Evolutionary conservation across 2,797 vertebrate species (phyloP).

Genomic region (Epinephelus malabaricus): DNA sequence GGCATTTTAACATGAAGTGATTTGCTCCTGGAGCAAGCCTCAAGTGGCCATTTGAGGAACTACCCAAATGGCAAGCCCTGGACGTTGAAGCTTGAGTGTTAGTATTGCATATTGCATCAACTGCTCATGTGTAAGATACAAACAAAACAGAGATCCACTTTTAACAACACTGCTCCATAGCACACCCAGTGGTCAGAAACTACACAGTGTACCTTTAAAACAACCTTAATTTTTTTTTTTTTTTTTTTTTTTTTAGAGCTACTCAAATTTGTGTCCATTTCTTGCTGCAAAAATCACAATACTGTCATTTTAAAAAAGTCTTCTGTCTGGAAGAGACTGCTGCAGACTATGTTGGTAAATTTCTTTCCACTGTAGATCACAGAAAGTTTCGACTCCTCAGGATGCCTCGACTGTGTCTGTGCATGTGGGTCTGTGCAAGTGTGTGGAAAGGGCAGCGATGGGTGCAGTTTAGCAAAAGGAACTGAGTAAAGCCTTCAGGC

Average conservation of each 20-base stretch:
- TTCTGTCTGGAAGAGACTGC: not conserved
- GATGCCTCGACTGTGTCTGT: constrained; percentile 3
- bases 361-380: constrained; percentile 7
- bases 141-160: no score
- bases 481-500: constrained; percentile 68
- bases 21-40: no score
- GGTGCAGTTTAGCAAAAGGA: constrained; percentile 57
- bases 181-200: constrained; percentile 9
- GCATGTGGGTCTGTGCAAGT: not conserved
- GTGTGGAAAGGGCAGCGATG: constrained; percentile 40
- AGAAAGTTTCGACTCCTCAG: constrained; percentile 23
- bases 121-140: not conserved
- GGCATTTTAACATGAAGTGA: no score
- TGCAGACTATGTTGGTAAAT: constrained; percentile 2
- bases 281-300: not conserved
- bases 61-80: no score
- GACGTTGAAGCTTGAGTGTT: no score
- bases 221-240: not conserved
- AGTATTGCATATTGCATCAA: no score
- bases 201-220: not conserved
- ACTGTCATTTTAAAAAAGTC: not conserved
- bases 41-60: no score
- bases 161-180: not conserved
- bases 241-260: not conserved
- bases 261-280: not conserved